Conservation (phyloP, 2,113 vertebrate species). For the Strigops habroptila region DNA sequence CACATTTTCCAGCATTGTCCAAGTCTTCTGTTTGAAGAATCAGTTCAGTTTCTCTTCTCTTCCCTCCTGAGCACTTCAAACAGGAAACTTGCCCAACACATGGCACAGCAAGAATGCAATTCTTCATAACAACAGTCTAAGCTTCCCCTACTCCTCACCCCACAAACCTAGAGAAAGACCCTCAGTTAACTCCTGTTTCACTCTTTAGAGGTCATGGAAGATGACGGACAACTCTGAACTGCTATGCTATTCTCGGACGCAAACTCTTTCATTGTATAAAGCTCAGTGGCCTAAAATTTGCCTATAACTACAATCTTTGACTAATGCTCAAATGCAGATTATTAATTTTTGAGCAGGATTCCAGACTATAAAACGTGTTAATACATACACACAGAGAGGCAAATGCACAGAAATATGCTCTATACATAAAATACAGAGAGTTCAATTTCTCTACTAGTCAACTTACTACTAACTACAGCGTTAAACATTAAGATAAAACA, state of each 20-base stretch:
- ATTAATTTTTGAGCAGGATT: neutral
- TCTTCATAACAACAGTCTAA: neutral
- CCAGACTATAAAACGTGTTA: neutral
- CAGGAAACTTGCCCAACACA: neutral
- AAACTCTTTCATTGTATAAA: neutral
- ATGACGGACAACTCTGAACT: neutral
- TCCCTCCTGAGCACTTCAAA: neutral
- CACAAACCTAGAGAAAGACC: neutral
- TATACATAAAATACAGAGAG: neutral
- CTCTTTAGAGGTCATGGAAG: neutral
- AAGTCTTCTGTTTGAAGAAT: neutral
- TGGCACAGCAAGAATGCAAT: neutral
- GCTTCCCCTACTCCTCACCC: neutral
- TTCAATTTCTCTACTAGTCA: neutral
- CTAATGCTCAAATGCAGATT: neutral
- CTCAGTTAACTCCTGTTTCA: neutral
- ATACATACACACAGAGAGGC: neutral
- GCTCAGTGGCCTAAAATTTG: neutral
- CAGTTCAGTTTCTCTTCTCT: neutral
- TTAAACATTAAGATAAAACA: neutral
- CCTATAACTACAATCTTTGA: neutral
- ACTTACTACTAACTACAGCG: neutral
- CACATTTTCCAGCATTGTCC: neutral
- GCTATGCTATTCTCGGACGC: neutral
- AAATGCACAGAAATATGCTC: neutral